Percentiles rank a stretch among this genome's conserved stretches.
These are phyloP conservation scores for Tenthredo mesomela DNA, from an alignment of 2,888 invertebrate genomes.

Conservation along the genomic window DNA sequence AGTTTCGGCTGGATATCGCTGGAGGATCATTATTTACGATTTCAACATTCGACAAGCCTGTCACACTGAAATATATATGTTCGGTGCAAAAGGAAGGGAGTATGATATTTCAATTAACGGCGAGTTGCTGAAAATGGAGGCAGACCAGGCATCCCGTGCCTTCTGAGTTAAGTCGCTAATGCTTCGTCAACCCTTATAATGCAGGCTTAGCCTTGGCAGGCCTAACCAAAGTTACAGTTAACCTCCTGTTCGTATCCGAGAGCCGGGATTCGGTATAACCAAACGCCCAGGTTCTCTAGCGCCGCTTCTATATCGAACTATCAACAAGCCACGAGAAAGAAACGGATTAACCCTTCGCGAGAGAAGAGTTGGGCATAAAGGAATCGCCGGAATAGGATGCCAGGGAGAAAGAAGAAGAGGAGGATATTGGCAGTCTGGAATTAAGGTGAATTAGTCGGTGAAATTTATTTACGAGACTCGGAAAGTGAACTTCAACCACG, in stretches of 20 bases:
- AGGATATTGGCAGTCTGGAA: slow-evolving; percentile 40
- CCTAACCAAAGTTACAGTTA: slow-evolving; percentile 43
- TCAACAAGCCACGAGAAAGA: slow-evolving; percentile 44
- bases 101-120: slow-evolving; percentile 42
- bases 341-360: slow-evolving; percentile 43
- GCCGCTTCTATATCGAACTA: slow-evolving; percentile 27
- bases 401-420: background rate
- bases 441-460: slow-evolving; percentile 46
- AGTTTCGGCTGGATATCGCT: background rate
- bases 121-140: slow-evolving; percentile 4
- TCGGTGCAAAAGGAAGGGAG: background rate
- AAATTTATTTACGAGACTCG: slow-evolving; percentile 21
- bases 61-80: background rate
- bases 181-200: slow-evolving; percentile 54
- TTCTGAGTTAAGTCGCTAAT: slow-evolving; percentile 50
- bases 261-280: slow-evolving; percentile 21
- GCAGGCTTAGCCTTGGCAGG: slow-evolving; percentile 42
- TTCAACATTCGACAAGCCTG: background rate
- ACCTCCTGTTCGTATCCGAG: slow-evolving; percentile 18
- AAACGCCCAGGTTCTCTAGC: slow-evolving; percentile 11
- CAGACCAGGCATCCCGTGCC: background rate
- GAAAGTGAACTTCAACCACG: background rate
- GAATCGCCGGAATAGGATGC: background rate
- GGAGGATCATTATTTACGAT: background rate
- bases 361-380: slow-evolving; percentile 11